phyloP scores from a whole-genome alignment of 2,113 vertebrate species.

The Agelaius tricolor region DNA sequence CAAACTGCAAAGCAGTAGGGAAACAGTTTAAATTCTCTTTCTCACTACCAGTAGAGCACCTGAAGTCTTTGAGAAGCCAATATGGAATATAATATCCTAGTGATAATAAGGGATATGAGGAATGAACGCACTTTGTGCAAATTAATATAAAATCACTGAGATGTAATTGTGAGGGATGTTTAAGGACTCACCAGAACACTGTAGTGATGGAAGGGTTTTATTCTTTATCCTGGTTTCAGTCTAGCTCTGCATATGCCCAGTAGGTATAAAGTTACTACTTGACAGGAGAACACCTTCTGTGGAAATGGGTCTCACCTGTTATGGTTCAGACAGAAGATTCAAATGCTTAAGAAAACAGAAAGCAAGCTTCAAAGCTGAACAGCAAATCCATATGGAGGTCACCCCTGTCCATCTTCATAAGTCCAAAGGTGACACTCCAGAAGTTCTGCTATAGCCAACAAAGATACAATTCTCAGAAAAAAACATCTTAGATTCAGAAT shows the following conservation, averaged over 20 bases:
- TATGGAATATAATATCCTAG: background rate
- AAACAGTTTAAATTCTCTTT: background rate
- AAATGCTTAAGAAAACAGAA: background rate
- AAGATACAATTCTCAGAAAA: background rate
- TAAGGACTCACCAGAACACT: background rate
- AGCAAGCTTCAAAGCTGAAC: background rate
- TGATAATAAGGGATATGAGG: background rate
- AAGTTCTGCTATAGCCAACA: background rate
- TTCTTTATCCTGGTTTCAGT: background rate
- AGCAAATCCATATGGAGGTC: background rate
- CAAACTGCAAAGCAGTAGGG: background rate
- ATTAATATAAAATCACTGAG: background rate
- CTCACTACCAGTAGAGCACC: background rate
- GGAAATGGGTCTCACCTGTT: background rate
- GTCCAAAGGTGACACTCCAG: background rate
- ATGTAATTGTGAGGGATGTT: background rate
- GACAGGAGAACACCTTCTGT: background rate
- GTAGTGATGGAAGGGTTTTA: background rate
- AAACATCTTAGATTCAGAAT: background rate
- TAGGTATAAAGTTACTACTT: background rate
- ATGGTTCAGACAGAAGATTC: background rate
- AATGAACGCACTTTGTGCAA: background rate
- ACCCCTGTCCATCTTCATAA: fast-evolving
- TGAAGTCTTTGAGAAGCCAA: background rate
- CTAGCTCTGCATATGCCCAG: background rate